Conservation (phyloP, 2,113 vertebrate genomes). For the Uria aalge region DNA sequence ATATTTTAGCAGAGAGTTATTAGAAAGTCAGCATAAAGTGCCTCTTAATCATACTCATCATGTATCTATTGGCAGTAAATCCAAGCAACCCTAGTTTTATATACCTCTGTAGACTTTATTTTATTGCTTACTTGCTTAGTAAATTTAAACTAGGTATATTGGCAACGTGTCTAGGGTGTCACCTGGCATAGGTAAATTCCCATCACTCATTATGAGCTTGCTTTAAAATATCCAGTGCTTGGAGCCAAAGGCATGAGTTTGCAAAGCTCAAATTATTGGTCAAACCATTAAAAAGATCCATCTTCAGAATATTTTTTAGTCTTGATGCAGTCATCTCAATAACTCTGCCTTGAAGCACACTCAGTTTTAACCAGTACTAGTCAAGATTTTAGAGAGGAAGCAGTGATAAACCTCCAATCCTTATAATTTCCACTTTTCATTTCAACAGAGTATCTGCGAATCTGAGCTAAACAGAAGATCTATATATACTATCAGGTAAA, state of each 20-base stretch:
- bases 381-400: not conserved
- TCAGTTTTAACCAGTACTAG: not conserved
- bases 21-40: constrained; percentile 36
- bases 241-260: not conserved
- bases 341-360: not conserved
- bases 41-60: constrained; percentile 48
- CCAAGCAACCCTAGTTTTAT: constrained; percentile 14
- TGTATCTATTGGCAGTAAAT: constrained; percentile 38
- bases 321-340: not conserved
- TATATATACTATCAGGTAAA: not conserved
- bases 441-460: not conserved
- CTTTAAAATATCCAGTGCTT: not conserved
- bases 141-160: constrained; percentile 31
- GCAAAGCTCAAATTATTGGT: not conserved
- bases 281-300: not conserved
- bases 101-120: not conserved
- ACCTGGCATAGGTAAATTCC: constrained; percentile 1
- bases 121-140: constrained; percentile 31
- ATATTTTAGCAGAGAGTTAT: constrained; percentile 43
- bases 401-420: not conserved
- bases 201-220: not conserved
- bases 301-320: not conserved
- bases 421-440: not conserved
- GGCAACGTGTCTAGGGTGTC: constrained; percentile 1
- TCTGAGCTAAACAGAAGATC: not conserved